Conservation (phyloP, 2,797 vertebrate species). For the Jordanella pulchra region DNA sequence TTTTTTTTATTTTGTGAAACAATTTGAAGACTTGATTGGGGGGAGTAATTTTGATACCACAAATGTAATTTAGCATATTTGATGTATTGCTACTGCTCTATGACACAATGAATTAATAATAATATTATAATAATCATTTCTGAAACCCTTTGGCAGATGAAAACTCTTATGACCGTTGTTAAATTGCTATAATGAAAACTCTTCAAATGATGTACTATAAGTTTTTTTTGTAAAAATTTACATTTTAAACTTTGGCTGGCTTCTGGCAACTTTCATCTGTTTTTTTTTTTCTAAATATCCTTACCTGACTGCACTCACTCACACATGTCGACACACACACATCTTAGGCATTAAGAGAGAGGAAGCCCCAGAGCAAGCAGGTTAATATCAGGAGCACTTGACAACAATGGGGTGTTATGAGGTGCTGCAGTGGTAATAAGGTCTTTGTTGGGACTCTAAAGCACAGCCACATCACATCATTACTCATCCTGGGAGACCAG, state of each 20-base stretch:
- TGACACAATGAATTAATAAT: neutral
- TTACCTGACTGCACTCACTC: conserved; percentile 33
- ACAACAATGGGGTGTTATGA: conserved; percentile 84
- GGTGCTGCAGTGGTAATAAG: conserved; percentile 84
- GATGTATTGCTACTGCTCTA: neutral
- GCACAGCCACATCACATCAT: conserved; percentile 83
- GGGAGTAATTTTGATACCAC: neutral
- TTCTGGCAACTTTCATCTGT: conserved; percentile 50
- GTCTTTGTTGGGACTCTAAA: conserved; percentile 85
- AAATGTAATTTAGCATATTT: neutral
- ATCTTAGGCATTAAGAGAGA: conserved; percentile 54
- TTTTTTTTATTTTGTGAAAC: neutral
- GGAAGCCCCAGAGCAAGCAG: conserved; percentile 76
- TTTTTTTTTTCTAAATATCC: conserved; percentile 25
- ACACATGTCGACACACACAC: conserved; percentile 32
- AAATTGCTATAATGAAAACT: too few species aligned
- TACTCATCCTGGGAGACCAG: conserved; percentile 85
- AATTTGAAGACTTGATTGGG: too few species aligned
- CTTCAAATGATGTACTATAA: neutral
- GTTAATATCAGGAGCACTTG: conserved; percentile 85
- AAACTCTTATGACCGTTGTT: neutral
- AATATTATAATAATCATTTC: neutral
- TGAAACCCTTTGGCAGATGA: too few species aligned
- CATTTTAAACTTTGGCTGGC: conserved; percentile 34
- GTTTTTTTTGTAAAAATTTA: conserved; percentile 10